Conservation (phyloP, 2,797 vertebrate genomes). For the Coregonus suidteri region DNA sequence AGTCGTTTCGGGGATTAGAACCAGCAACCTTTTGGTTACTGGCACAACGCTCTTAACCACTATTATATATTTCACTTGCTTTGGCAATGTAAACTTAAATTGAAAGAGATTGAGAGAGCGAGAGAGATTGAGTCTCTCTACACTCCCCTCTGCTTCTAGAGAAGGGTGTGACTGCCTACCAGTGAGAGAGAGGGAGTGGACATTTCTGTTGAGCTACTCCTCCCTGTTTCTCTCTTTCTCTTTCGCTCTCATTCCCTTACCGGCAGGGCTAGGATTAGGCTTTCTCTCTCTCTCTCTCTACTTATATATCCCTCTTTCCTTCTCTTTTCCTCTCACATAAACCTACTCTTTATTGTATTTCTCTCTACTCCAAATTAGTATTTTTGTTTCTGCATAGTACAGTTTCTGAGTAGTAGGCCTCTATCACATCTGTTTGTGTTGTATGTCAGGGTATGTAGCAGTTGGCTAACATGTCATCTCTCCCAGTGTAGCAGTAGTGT, state of each 20-base stretch:
- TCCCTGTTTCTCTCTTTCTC: conserved; percentile 30
- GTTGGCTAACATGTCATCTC: neutral
- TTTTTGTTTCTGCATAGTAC: neutral
- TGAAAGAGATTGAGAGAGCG: no score
- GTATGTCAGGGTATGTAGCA: no score
- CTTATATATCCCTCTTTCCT: conserved; percentile 17
- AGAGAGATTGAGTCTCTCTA: no score
- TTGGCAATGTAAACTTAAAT: no score
- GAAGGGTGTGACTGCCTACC: conserved; percentile 77
- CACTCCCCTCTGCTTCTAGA: conserved; percentile 59
- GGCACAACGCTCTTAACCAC: no score
- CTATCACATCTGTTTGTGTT: neutral
- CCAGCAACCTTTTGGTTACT: no score
- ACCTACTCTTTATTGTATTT: conserved; percentile 11
- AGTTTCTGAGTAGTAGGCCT: neutral
- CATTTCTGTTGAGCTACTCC: conserved; percentile 58
- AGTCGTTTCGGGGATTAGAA: no score
- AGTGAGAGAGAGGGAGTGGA: conserved; percentile 67
- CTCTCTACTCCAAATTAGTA: conserved; percentile 9
- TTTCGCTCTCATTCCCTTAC: conserved; percentile 26
- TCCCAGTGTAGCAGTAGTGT: no score
- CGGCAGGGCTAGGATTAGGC: conserved; percentile 15
- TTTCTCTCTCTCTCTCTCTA: conserved; percentile 56
- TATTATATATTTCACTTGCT: no score
- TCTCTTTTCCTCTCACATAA: conserved; percentile 22